phyloP scores from a whole-genome alignment of 2,888 invertebrate species.

The Kuschelorhynchus macadamiae region DNA sequence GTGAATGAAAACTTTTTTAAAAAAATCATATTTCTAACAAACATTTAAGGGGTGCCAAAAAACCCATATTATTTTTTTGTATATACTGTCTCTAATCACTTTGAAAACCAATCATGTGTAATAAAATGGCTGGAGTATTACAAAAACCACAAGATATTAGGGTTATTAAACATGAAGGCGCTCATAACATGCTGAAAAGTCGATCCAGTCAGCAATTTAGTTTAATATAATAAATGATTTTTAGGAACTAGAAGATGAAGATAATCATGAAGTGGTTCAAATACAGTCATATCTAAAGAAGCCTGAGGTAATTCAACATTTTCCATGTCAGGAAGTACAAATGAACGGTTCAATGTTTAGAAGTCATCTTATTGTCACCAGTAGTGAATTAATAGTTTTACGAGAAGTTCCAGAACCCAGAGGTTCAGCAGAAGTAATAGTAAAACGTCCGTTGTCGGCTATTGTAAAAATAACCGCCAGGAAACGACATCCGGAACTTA shows the following conservation, averaged over 20 bases:
- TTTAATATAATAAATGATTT: no score
- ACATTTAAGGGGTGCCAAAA: no score
- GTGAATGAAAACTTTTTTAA: no score
- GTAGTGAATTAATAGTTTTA: conserved; percentile 88
- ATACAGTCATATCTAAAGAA: conserved; percentile 86
- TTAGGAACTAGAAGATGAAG: conserved; percentile 71
- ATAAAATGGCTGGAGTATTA: no score
- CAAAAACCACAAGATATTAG: no score
- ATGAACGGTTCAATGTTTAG: conserved; percentile 90
- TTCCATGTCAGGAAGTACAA: conserved; percentile 93
- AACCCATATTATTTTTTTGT: no score
- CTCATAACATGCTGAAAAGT: no score
- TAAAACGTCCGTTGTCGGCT: conserved; percentile 88
- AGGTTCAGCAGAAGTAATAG: conserved; percentile 88
- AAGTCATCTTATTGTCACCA: conserved; percentile 89
- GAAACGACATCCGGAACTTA: conserved; percentile 94
- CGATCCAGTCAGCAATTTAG: no score
- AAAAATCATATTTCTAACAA: no score
- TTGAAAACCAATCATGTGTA: no score
- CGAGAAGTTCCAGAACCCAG: conserved; percentile 83
- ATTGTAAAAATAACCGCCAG: conserved; percentile 98
- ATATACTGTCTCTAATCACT: no score
- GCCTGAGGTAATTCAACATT: conserved; percentile 87
- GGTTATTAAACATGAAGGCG: no score
- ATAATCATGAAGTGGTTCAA: conserved; percentile 84